These are phyloP conservation scores for Anthopleura sola DNA, from an alignment of 64 coral and sea anemone genomes.

Conservation along the genomic window DNA sequence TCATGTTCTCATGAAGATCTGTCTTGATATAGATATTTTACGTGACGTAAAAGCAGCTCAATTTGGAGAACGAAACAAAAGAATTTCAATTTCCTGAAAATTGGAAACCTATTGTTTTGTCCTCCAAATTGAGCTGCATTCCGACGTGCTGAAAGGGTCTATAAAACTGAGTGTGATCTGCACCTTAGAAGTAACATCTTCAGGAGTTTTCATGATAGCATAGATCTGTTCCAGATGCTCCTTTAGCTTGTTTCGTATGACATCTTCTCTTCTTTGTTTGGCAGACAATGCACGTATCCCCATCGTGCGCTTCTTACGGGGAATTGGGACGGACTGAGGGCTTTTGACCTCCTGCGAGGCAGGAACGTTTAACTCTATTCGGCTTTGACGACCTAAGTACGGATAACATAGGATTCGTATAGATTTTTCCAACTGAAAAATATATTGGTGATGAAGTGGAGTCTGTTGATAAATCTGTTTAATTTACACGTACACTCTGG, in stretches of 20 bases:
- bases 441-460: background rate
- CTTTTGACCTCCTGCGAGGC: slow-evolving; percentile 20
- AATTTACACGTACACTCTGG: too few relatives aligned
- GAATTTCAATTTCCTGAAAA: too few relatives aligned
- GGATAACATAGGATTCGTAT: background rate
- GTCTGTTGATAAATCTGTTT: too few relatives aligned
- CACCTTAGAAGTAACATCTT: background rate
- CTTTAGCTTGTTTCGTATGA: slow-evolving; percentile 63
- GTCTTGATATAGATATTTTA: too few relatives aligned
- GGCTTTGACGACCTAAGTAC: background rate
- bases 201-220: slow-evolving; percentile 8
- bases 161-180: too few relatives aligned
- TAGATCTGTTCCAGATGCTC: slow-evolving; percentile 64
- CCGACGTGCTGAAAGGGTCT: too few relatives aligned
- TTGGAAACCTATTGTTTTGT: too few relatives aligned
- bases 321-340: background rate
- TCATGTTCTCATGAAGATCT: too few relatives aligned
- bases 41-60: too few relatives aligned
- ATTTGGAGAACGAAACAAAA: too few relatives aligned
- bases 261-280: slow-evolving; percentile 71
- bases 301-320: slow-evolving; percentile 62
- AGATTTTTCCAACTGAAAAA: background rate
- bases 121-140: too few relatives aligned
- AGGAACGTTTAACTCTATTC: slow-evolving; percentile 17
- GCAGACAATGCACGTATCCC: slow-evolving; percentile 80